Base-by-base conservation (phyloP, 2,888 invertebrate genomes). In the Stomorhina lunata region DNA sequence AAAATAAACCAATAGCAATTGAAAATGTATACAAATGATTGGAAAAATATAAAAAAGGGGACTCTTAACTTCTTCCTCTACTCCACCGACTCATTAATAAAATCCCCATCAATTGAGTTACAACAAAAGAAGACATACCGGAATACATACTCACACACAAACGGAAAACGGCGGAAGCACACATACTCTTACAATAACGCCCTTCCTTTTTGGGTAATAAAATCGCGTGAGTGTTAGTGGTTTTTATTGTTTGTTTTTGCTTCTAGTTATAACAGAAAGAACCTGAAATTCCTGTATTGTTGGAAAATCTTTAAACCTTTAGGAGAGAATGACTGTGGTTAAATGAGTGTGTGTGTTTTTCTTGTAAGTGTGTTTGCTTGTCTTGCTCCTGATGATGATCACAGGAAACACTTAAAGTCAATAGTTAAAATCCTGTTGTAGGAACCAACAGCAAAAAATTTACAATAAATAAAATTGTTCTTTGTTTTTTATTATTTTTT, bases 321-420 rank as follows among this genome's bases (percentile, higher is more conserved):
- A 7, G 37, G 12, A 10, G 43, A 10, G 27, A 48, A 53, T 4
- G 37, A 40, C 37, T 15, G 20, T 66, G 32, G 37, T 59, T 9
- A 10, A 20, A 4, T 15, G 4, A 15, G 9, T 7, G 27, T 25
- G 17, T 12, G 17, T 32, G 10, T 1, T n/a, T n/a, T n/a, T n/a
- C n/a, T n/a, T n/a, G 34, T 40, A 9, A 22, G 37, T n/a, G 22
- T 65, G 55, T 71, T 55, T 72, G 50, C 40, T 66, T 75, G 69
- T n/a, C n/a, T n/a, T n/a, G n/a, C n/a, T n/a, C n/a, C n/a, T 71
- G 75, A 43, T 79, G 77, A 77, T 81, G 75, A 82, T 75, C 82
- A 59, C 75, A 82, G 82, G 82, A 82, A 82, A 75, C 75, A 82
- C 82, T 82, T 82, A 82, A 76, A 78, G 78, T 81, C 81, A 81